Conservation (phyloP, 1,140 invertebrate species). For the Nasonia giraulti region DNA sequence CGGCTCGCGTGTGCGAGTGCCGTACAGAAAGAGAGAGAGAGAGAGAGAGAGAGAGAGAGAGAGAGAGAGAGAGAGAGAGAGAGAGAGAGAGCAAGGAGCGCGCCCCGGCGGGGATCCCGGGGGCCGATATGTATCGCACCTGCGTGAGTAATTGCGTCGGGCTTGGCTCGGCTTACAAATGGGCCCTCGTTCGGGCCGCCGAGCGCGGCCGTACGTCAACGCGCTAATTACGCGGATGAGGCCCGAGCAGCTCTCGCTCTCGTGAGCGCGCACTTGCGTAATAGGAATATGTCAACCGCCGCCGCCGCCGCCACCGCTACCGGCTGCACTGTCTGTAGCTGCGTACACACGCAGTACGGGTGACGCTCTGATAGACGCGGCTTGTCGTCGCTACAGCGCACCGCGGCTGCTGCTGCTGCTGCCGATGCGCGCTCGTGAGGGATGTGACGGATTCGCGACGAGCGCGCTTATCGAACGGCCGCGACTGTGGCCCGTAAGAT, state of each 20-base stretch:
- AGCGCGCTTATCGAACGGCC: neutral
- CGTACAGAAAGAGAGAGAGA: neutral
- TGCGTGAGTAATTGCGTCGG: slow-evolving; percentile 53
- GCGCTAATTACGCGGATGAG: slow-evolving; percentile 46
- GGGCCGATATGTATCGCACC: slow-evolving; percentile 52
- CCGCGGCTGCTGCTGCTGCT: too few relatives aligned
- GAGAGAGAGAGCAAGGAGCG: neutral
- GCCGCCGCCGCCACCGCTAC: neutral
- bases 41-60: neutral
- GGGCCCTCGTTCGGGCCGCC: slow-evolving; percentile 6
- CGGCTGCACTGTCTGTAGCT: neutral
- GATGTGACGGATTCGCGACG: too few relatives aligned
- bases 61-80: neutral
- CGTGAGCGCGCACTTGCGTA: slow-evolving; percentile 12
- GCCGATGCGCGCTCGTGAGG: too few relatives aligned
- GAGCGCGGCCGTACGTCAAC: slow-evolving; percentile 40
- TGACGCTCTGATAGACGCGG: too few relatives aligned
- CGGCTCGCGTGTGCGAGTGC: neutral
- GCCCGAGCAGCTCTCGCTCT: neutral
- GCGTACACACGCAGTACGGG: neutral
- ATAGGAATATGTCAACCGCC: slow-evolving; percentile 35
- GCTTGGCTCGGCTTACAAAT: slow-evolving; percentile 47
- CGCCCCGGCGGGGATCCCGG: slow-evolving; percentile 30
- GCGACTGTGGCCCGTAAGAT: neutral
- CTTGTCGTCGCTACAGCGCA: too few relatives aligned